A percentile compares a stretch with the other conserved stretches of the same genome.
phyloP scores from a whole-genome alignment of 2,113 vertebrate species.

The Pygoscelis adeliae region DNA sequence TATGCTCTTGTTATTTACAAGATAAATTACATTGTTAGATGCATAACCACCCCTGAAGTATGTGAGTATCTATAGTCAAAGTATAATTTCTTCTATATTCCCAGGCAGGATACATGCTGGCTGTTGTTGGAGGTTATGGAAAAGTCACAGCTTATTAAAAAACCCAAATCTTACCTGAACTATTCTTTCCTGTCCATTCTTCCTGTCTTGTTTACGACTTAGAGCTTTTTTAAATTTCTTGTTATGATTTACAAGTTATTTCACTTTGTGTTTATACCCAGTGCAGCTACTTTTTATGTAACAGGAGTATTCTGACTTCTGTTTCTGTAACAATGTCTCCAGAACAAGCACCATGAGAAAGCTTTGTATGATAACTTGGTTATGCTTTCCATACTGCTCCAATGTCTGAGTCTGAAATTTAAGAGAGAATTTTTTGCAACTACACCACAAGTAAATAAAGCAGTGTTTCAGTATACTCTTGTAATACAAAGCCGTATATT shows the following conservation, averaged over 20 bases:
- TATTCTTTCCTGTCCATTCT: background rate
- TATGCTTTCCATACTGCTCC: background rate
- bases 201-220: background rate
- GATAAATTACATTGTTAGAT: background rate
- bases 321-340: conserved; percentile 4
- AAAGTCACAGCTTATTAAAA: background rate
- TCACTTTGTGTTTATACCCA: background rate
- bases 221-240: background rate
- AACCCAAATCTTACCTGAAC: background rate
- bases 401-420: background rate
- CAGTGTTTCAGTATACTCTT: background rate
- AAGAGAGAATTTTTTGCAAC: background rate
- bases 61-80: background rate
- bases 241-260: background rate
- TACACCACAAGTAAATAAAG: background rate
- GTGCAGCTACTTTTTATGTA: background rate
- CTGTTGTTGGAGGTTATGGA: background rate
- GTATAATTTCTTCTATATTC: background rate
- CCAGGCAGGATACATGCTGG: background rate
- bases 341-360: background rate
- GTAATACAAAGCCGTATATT: background rate
- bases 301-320: conserved; percentile 13
- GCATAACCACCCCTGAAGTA: background rate
- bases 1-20: background rate
- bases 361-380: background rate